Evolutionary conservation across 2,113 vertebrate species (phyloP).

Genomic region (Coracopsis vasa): DNA sequence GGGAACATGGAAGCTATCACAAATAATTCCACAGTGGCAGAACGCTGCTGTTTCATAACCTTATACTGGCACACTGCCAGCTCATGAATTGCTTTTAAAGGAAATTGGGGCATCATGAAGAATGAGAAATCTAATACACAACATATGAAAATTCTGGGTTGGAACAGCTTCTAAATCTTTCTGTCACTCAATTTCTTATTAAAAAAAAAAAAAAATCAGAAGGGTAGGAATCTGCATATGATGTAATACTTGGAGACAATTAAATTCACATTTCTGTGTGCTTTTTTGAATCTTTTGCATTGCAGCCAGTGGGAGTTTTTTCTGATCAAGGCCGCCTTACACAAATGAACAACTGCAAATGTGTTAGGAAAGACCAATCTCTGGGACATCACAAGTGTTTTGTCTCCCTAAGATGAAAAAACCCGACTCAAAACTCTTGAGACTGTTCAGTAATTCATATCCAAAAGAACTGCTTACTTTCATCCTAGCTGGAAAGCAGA

Average conservation of each 20-base stretch:
- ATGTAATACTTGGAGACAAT: constrained; percentile 24
- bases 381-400: background rate
- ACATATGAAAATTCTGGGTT: background rate
- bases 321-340: constrained; percentile 24
- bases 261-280: background rate
- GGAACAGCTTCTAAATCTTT: constrained; percentile 21
- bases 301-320: background rate
- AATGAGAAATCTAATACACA: background rate
- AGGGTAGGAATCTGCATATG: background rate
- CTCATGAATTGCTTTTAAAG: background rate
- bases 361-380: background rate
- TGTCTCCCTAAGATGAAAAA: background rate
- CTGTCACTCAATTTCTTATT: background rate
- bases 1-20: background rate
- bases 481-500: background rate
- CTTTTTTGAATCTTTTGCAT: background rate
- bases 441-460: background rate
- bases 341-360: background rate
- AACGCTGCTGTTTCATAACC: background rate
- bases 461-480: background rate
- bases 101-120: background rate
- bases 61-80: background rate
- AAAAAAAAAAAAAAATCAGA: background rate
- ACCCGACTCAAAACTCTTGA: background rate
- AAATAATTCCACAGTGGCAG: constrained; percentile 8